Conservation (phyloP, 2,888 invertebrate species). For the Reticulitermes lucifugus region DNA sequence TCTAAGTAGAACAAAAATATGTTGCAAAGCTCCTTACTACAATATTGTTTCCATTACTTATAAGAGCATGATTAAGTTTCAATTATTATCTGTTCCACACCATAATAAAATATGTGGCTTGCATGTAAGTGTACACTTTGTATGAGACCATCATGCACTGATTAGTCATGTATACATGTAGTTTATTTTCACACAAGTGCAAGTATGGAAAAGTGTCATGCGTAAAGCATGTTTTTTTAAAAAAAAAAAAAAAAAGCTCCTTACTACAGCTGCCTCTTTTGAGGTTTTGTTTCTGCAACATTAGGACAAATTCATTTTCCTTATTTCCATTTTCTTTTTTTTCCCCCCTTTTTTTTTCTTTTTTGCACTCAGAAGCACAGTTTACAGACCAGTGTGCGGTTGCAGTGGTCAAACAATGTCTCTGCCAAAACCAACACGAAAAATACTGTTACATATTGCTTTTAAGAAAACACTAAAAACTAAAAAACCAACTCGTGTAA, state of each 20-base stretch:
- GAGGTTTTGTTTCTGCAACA: background rate
- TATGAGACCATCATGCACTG: conserved; percentile 31
- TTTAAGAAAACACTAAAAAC: conserved; percentile 33
- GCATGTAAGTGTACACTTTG: conserved; percentile 17
- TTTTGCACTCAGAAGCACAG: conserved; percentile 19
- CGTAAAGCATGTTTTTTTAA: conserved; percentile 23
- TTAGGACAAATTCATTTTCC: background rate
- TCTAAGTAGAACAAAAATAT: conserved; percentile 31
- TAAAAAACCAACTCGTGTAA: conserved; percentile 25
- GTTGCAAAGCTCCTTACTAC: conserved; percentile 36
- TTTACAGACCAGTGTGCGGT: conserved; percentile 33
- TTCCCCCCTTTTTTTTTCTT: no score
- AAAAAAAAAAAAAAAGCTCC: conserved; percentile 18
- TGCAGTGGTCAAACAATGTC: conserved; percentile 38
- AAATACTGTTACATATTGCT: conserved; percentile 43
- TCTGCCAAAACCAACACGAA: conserved; percentile 21
- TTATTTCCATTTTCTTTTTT: background rate
- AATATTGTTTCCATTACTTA: conserved; percentile 19
- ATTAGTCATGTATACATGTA: conserved; percentile 26
- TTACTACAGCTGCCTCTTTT: conserved; percentile 12
- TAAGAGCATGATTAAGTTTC: conserved; percentile 24
- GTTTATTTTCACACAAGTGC: conserved; percentile 39
- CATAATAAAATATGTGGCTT: conserved; percentile 34
- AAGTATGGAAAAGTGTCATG: conserved; percentile 33
- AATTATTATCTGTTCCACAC: conserved; percentile 22